Base-by-base conservation (phyloP, 2,888 invertebrate species). In the Helicoverpa assulta region DNA sequence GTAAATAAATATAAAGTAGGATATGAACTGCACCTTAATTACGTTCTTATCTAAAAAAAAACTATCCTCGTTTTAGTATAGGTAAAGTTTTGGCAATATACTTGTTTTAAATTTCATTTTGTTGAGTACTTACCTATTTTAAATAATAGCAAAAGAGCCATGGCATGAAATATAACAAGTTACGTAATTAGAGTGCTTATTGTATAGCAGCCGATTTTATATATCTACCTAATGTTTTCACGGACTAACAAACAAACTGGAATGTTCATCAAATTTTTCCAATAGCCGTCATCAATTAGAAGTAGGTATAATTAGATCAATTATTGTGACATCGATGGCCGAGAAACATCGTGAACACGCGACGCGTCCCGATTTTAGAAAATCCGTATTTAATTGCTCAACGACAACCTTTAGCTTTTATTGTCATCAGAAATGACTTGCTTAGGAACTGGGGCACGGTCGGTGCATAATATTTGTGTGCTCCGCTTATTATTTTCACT, bases 321-420 rank as follows among this genome's bases (percentile, higher is more conserved):
- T 60, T 57, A 66, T 67, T 55, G 55, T 53, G 69, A 63, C 70
- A 77, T 68, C 66, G 60, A 67, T 55, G 68, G 62, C 66, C 73
- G 65, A 79, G 75, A 81, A 73, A 52, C 53, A 68, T 70, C 83
- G 56, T 16, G 33, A 54, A 21, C 76, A 79, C 74, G 79, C 73
- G 73, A 79, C 65, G 51, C 74, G 78, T 71, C 73, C 80, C 62
- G 67, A 68, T 81, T 84, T 83, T 52, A 75, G 65, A 77, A 37
- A 79, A 77, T 76, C 50, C 67, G 64, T 68, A 57, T 62, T 68
- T 74, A 75, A 76, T 80, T 73, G 65, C 64, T 74, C 77, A 70
- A 62, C 69, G 29, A 66, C 78, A 85, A 85, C 88, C 88, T 88
- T 78, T 87, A 85, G 51, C 85, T 81, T 80, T 73, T 80, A 89